Conservation (phyloP, 2,888 invertebrate species). For the Brenthis ino region DNA sequence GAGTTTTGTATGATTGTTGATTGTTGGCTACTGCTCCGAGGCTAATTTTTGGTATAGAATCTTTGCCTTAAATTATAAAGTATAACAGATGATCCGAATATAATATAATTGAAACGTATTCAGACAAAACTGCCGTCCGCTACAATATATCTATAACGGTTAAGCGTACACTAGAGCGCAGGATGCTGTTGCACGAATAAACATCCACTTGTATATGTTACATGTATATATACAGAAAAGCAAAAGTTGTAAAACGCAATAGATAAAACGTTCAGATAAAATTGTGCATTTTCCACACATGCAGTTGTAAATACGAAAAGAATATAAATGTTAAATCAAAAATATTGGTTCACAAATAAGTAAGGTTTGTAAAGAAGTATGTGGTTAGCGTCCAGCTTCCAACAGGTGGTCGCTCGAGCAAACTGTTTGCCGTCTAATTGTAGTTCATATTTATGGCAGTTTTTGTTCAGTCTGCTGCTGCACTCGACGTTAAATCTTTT, state of each 20-base stretch:
- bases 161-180: slow-evolving; percentile 8
- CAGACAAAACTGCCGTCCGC: background rate
- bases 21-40: too few species aligned
- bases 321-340: background rate
- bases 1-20: too few species aligned
- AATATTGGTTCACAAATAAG: slow-evolving; percentile 15
- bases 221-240: background rate
- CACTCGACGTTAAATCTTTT: slow-evolving; percentile 47
- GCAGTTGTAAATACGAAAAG: background rate
- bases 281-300: background rate
- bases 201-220: background rate
- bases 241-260: background rate
- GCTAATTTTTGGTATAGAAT: too few species aligned
- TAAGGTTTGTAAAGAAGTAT: slow-evolving; percentile 8
- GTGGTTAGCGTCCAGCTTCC: slow-evolving; percentile 34
- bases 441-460: slow-evolving; percentile 64
- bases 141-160: slow-evolving; percentile 11
- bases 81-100: slow-evolving; percentile 2
- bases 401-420: slow-evolving; percentile 57
- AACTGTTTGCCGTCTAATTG: slow-evolving; percentile 55
- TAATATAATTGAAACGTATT: slow-evolving; percentile 12
- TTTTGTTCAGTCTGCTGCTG: slow-evolving; percentile 45
- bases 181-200: background rate
- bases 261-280: background rate
- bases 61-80: background rate